phyloP scores from a whole-genome alignment of 64 coral and sea anemone genomes.

The Actinia equina region DNA sequence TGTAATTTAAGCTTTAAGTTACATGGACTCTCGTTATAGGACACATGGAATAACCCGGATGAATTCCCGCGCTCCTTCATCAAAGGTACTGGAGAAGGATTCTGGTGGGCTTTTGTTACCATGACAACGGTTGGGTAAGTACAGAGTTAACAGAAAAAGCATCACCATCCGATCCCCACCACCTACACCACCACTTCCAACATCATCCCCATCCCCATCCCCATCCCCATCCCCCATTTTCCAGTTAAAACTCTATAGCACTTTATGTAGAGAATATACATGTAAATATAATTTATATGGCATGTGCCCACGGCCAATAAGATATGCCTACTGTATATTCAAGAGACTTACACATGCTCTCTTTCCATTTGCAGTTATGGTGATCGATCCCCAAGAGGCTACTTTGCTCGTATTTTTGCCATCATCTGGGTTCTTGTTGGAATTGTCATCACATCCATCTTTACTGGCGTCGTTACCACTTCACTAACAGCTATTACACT shows the following conservation, averaged over 20 bases:
- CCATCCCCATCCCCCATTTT: too few relatives aligned
- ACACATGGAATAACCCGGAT: constrained; percentile 91
- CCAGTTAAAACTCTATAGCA: too few relatives aligned
- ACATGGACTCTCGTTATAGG: constrained; percentile 34
- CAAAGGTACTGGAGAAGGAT: constrained; percentile 78
- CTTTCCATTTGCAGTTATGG: constrained; percentile 54
- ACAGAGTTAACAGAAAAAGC: background rate
- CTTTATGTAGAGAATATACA: too few relatives aligned
- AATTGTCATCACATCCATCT: constrained; percentile 89
- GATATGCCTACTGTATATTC: too few relatives aligned
- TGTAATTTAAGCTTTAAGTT: too few relatives aligned
- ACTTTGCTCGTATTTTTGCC: constrained; percentile 76
- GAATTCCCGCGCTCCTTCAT: constrained; percentile 92
- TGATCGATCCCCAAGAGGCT: constrained; percentile 84
- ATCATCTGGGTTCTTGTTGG: constrained; percentile 89
- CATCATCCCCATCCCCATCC: too few relatives aligned
- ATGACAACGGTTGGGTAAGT: constrained; percentile 99
- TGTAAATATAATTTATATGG: too few relatives aligned
- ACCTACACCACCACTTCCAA: too few relatives aligned
- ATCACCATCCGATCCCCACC: too few relatives aligned
- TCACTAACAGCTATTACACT: constrained; percentile 89
- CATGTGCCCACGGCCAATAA: too few relatives aligned
- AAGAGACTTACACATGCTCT: background rate
- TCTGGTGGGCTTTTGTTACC: constrained; percentile 99
- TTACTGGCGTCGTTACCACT: constrained; percentile 91